phyloP scores from a whole-genome alignment of 2,113 vertebrate species.

The Psilopogon haemacephalus region DNA sequence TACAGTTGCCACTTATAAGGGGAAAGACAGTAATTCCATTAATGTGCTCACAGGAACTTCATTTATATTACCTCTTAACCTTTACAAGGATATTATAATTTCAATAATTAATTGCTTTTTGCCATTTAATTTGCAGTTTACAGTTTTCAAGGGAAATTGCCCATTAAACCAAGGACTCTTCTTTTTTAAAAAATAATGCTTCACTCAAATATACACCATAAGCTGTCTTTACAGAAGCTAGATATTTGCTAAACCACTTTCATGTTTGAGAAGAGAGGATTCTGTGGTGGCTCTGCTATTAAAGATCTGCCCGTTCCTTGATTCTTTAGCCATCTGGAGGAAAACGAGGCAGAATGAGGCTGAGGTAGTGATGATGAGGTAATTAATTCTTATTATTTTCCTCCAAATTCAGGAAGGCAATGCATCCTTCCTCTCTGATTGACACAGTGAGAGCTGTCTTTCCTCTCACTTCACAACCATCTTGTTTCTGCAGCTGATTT shows the following conservation, averaged over 20 bases:
- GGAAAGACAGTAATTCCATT: conserved; percentile 36
- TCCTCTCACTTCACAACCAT: neutral
- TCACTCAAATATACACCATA: neutral
- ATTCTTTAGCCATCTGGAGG: neutral
- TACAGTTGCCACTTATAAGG: conserved; percentile 39
- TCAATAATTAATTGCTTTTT: conserved; percentile 67
- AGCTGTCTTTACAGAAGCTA: neutral
- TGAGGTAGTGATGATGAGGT: neutral
- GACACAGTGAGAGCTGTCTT: neutral
- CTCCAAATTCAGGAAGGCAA: neutral
- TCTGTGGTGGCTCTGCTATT: neutral
- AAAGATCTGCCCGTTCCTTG: neutral
- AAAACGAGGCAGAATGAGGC: neutral
- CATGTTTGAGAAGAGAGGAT: neutral
- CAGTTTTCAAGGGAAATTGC: conserved; percentile 59
- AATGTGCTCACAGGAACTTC: conserved; percentile 52
- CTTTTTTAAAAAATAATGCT: neutral
- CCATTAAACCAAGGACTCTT: neutral
- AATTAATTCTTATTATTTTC: neutral
- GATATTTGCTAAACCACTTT: conserved; percentile 9
- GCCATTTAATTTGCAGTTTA: conserved; percentile 61
- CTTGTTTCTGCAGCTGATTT: neutral
- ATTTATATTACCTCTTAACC: conserved; percentile 67
- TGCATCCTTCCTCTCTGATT: neutral
- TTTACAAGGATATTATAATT: conserved; percentile 60